Evolutionary conservation across 2,888 invertebrate species (phyloP).

Genomic region (Macrophya alboannulata): DNA sequence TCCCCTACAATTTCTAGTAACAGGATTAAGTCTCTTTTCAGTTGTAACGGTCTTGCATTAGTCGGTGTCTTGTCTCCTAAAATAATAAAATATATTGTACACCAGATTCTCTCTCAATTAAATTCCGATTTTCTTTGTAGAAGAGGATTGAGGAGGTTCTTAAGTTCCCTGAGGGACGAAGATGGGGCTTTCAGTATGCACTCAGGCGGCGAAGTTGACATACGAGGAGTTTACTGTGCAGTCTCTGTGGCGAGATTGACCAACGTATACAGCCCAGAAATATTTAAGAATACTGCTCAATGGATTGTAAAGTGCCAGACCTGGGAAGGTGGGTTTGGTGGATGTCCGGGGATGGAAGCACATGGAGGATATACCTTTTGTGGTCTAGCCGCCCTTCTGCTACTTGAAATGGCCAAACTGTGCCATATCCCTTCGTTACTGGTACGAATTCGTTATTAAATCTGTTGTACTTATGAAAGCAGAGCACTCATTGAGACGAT

Average conservation of each 20-base stretch:
- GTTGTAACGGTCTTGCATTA: background rate
- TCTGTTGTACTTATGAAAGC: background rate
- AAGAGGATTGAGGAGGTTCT: slow-evolving; percentile 87
- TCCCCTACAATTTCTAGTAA: background rate
- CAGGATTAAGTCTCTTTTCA: background rate
- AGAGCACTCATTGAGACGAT: slow-evolving; percentile 21
- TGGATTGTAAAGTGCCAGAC: slow-evolving; percentile 98
- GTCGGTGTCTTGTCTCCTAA: background rate
- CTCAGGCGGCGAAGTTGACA: slow-evolving; percentile 95
- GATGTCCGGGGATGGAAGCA: slow-evolving; percentile 96
- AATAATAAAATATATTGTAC: background rate
- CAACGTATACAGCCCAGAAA: slow-evolving; percentile 87
- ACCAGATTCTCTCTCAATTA: background rate
- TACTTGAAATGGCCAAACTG: slow-evolving; percentile 89
- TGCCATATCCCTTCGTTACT: slow-evolving; percentile 90
- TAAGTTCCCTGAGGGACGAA: slow-evolving; percentile 88
- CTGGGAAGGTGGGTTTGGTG: slow-evolving; percentile 99
- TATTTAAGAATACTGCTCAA: slow-evolving; percentile 93
- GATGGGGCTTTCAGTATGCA: slow-evolving; percentile 98
- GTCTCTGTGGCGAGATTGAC: slow-evolving; percentile 94
- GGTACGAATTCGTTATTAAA: slow-evolving; percentile 77
- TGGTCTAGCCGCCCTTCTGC: slow-evolving; percentile 93
- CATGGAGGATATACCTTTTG: slow-evolving; percentile 99
- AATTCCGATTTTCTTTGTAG: slow-evolving; percentile 76
- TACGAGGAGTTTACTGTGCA: slow-evolving; percentile 98